These are phyloP conservation scores for Ibidorhyncha struthersii DNA, from an alignment of 2,113 vertebrate genomes.

Conservation along the genomic window DNA sequence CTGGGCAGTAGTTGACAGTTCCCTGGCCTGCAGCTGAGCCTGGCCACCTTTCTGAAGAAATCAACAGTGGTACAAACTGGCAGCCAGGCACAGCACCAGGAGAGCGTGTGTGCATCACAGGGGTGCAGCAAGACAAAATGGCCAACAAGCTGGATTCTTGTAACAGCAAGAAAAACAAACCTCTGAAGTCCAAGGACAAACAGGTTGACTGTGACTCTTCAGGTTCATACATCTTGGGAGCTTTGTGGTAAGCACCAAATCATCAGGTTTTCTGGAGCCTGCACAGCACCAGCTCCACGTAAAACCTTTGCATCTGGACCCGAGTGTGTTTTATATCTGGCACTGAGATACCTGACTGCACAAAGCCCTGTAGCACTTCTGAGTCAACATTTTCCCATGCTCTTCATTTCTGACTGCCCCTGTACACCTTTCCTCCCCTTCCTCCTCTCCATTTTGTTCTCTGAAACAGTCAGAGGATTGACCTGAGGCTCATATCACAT, in stretches of 20 bases:
- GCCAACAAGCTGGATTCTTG: background rate
- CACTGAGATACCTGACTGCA: background rate
- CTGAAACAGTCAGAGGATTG: background rate
- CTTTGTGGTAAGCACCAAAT: background rate
- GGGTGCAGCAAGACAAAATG: background rate
- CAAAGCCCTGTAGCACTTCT: background rate
- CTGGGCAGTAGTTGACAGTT: background rate
- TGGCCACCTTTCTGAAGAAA: background rate
- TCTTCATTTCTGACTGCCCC: background rate
- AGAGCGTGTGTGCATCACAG: background rate
- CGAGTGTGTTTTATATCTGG: background rate
- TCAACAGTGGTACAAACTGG: background rate
- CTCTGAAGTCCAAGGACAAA: background rate
- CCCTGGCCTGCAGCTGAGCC: background rate
- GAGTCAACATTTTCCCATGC: background rate
- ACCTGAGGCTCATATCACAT: constrained; percentile 36
- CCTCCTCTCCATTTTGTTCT: background rate
- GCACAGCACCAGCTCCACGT: background rate
- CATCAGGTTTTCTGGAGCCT: background rate
- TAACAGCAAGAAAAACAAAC: background rate
- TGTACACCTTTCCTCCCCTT: background rate
- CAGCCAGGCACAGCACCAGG: background rate
- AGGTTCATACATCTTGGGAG: background rate
- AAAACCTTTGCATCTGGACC: background rate
- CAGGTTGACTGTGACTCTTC: background rate